phyloP scores from a whole-genome alignment of 2,888 invertebrate genomes.

The Synergus gifuensis region DNA sequence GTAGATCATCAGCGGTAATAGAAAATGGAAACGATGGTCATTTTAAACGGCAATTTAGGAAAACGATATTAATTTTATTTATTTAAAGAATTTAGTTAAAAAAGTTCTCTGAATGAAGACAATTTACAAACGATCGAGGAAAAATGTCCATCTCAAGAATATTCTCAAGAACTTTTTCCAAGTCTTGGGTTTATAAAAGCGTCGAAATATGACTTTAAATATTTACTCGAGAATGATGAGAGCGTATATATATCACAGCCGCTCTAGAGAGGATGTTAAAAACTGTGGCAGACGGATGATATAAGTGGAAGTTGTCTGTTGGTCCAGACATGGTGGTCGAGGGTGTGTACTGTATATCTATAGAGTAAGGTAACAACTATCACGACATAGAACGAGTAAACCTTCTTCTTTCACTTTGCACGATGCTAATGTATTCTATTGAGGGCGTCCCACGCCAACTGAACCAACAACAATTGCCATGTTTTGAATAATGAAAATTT shows the following conservation, averaged over 20 bases:
- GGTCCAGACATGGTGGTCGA: conserved; percentile 46
- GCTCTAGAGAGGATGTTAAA: conserved; percentile 46
- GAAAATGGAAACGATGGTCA: not conserved
- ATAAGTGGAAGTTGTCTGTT: conserved; percentile 52
- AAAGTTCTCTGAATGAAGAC: no score
- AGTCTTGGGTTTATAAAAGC: conserved; percentile 3
- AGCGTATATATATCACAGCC: conserved; percentile 50
- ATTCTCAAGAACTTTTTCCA: not conserved
- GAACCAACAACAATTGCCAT: conserved; percentile 56
- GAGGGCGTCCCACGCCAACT: conserved; percentile 53
- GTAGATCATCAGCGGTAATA: not conserved
- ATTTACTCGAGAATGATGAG: conserved; percentile 52
- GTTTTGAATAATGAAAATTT: conserved; percentile 54
- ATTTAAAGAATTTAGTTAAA: no score
- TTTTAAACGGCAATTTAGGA: no score
- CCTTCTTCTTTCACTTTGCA: conserved; percentile 55
- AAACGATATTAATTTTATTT: no score
- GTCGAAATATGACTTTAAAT: conserved; percentile 52
- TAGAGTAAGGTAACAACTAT: conserved; percentile 51
- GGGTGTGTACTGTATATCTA: conserved; percentile 44
- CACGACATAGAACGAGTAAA: conserved; percentile 46
- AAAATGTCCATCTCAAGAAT: not conserved
- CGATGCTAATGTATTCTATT: conserved; percentile 58
- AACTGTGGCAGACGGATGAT: conserved; percentile 45
- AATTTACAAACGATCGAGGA: no score